Evolutionary conservation across 2,797 vertebrate genomes (phyloP).

Genomic region (Emydoidea blandingii): DNA sequence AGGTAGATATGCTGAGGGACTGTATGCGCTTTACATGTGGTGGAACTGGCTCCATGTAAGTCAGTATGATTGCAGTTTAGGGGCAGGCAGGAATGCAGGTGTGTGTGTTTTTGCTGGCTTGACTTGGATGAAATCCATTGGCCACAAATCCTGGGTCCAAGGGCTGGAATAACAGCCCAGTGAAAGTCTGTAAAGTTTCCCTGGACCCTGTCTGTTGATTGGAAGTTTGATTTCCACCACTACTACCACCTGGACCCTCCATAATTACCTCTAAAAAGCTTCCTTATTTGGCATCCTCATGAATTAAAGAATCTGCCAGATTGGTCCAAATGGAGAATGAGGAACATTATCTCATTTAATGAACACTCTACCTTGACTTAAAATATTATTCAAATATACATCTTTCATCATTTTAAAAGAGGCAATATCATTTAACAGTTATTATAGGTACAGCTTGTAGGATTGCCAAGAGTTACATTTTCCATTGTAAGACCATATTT

Average conservation of each 20-base stretch:
- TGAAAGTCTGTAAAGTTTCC: not conserved
- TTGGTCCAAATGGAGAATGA: not conserved
- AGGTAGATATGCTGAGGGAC: not conserved
- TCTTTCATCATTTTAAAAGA: not conserved
- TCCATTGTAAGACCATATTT: not conserved
- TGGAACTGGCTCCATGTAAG: not conserved
- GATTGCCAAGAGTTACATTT: not conserved
- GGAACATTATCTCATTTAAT: not conserved
- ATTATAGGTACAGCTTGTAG: not conserved
- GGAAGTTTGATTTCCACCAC: not conserved
- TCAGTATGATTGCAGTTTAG: not conserved
- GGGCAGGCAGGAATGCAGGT: not conserved
- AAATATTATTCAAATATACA: not conserved
- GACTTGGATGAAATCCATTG: not conserved
- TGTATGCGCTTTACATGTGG: not conserved
- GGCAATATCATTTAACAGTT: not conserved
- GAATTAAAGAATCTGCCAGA: not conserved
- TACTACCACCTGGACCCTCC: not conserved
- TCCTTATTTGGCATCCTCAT: not conserved
- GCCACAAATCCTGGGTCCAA: not conserved
- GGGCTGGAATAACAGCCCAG: not conserved
- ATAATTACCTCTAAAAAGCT: not conserved
- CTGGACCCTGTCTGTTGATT: not conserved
- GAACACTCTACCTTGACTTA: not conserved
- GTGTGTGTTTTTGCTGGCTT: rapidly evolving